Evolutionary conservation across 2,888 invertebrate species (phyloP), one percentile per base, ranked within the genome.

Genomic region (Philereme vetulata): DNA sequence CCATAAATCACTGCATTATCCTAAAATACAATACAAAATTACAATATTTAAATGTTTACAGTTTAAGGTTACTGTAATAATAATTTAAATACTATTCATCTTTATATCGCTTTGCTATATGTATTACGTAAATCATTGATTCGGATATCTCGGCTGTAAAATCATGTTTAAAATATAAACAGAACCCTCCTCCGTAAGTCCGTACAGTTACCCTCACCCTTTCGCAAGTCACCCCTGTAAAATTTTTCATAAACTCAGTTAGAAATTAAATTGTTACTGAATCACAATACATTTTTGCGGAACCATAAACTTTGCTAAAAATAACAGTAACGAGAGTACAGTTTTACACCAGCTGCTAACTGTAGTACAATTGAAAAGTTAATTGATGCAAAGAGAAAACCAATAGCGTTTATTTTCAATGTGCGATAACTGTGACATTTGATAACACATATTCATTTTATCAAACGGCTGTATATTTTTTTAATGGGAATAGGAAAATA

Each of bases 381-480:
- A 65, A 68, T 65, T 66, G 61, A 62, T 65, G 61, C 57, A 51
- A 49, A 53, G 53, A 45, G 51, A 55, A 51, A 54, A 61, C 49
- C 56, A 54, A 56, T 55, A 38, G 59, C 49, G 57, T 59, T 62
- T 64, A 54, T 56, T 56, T 32, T 21, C 43, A 60, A 42, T 52
- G 40, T 10, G 9, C 56, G 49, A 44, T 52, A 55, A 57, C 45
- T 52, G 52, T 49, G 45, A 50, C 42, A 52, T n/a, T 36, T 32
- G 48, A 52, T 45, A 49, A 43, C 34, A 36, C 38, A 51, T 44
- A 51, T 59, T 59, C 21, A 51, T 54, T 44, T 10, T 10, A 45
- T 45, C 8, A 10, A 47, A 45, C 51, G 34, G 40, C 9, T 43
- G 36, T 36, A 5, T 7, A 36, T 8, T 3, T 36, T 36, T 36